Base-by-base conservation (phyloP, 2,888 invertebrate species). In the Acrobasis consociella region DNA sequence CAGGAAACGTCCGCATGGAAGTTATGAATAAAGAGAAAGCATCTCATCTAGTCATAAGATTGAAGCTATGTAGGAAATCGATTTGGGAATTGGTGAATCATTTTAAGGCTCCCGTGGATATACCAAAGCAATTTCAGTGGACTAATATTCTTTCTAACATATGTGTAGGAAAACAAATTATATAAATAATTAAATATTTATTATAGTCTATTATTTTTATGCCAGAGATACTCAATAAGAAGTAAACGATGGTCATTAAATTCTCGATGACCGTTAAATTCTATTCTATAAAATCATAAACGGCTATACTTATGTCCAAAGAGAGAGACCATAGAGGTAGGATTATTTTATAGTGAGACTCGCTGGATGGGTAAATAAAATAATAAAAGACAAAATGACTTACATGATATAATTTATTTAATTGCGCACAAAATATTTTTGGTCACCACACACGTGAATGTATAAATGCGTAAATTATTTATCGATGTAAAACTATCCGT, bases 391-490 rank as follows among this genome's bases (percentile, higher is more conserved):
- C 42, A 49, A n/a, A 0, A 49, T 13, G 37, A 56, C 46, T 60
- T 62, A 62, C 49, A 46, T 22, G 3, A 22, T 52, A 31, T 15
- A 3, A 56, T 56, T 56, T 56, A 55, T 77, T 75, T 80, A 79
- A 83, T 83, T 82, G 84, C 84, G 82, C 85, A 85, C 77, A 85
- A 86, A 88, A 83, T 82, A 82, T 79, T 81, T 84, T 85, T 86
- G 85, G 88, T 87, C 87, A 85, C 83, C 84, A 84, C 85, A 83
- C 80, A 78, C 74, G 81, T 86, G 83, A 86, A 81, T 76, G 71
- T 82, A 59, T 84, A 87, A 87, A 90, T 86, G 87, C 87, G 42
- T 42, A 42, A 39, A 22, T 39, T 56, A 42, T 42, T 10, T 11
- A 10, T n/a, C 7, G n/a, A 42, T 22, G 39, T 46, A 42, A 22